Percentiles rank a stretch among this genome's conserved stretches.
Evolutionary conservation across 2,888 invertebrate species (phyloP).

Genomic region (Miltochrista miniata): DNA sequence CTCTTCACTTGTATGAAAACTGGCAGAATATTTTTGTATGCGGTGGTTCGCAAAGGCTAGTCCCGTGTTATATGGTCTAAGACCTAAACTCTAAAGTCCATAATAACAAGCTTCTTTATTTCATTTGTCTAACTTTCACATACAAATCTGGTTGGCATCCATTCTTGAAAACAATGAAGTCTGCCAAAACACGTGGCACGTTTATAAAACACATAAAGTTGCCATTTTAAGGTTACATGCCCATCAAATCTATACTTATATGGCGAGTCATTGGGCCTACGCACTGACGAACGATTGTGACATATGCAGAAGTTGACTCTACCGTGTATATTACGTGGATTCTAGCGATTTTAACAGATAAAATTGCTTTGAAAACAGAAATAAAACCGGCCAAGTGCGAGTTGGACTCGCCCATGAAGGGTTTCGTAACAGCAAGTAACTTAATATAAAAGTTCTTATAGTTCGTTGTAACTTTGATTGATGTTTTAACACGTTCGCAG

Average conservation of each 20-base stretch:
- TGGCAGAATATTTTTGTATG: no score
- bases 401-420: no score
- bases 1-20: no score
- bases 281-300: conserved; percentile 49
- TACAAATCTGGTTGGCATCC: conserved; percentile 29
- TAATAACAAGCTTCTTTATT: conserved; percentile 8
- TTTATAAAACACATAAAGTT: conserved; percentile 51
- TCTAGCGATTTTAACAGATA: no score
- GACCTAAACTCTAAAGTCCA: not conserved
- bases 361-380: not conserved
- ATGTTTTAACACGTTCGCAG: no score
- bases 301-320: conserved; percentile 17
- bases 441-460: no score
- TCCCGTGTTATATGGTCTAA: no score
- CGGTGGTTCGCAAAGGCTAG: no score
- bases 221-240: conserved; percentile 60
- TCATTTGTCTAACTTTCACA: conserved; percentile 31
- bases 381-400: no score
- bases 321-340: conserved; percentile 6
- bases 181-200: conserved; percentile 40
- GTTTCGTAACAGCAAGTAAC: no score
- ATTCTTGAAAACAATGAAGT: conserved; percentile 40
- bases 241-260: conserved; percentile 58
- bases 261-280: conserved; percentile 70
- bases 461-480: no score